Conservation (phyloP, 2,797 vertebrate genomes). For the Potorous gilbertii region DNA sequence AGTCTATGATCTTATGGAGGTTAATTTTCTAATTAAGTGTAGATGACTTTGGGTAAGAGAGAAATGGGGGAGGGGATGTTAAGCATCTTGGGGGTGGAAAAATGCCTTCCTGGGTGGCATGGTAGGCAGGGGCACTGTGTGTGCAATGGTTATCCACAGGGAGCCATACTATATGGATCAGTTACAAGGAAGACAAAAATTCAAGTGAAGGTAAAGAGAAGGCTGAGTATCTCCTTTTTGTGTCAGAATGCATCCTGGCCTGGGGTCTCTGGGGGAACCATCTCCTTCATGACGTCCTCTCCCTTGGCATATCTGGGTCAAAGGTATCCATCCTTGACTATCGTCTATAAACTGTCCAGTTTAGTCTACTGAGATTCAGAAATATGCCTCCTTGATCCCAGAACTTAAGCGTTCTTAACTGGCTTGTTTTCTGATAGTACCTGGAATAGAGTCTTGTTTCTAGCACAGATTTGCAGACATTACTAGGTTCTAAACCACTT, state of each 20-base stretch:
- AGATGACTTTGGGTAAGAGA: no score
- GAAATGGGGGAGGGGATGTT: no score
- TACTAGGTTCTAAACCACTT: neutral
- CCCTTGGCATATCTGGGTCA: neutral
- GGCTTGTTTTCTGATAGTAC: neutral
- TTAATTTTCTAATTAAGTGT: neutral
- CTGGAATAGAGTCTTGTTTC: neutral
- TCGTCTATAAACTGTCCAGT: neutral
- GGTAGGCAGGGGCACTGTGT: neutral
- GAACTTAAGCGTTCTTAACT: neutral
- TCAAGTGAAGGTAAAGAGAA: neutral
- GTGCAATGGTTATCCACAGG: neutral
- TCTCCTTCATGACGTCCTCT: neutral
- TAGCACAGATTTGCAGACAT: neutral
- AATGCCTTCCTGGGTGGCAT: neutral
- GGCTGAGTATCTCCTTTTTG: neutral
- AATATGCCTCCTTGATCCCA: neutral
- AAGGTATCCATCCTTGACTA: neutral
- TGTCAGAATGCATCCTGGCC: neutral
- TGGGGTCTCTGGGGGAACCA: neutral
- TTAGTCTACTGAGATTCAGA: neutral
- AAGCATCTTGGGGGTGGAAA: neutral
- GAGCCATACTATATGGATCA: neutral
- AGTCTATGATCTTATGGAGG: neutral
- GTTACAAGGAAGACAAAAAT: neutral